Evolutionary conservation across 2,113 vertebrate species (phyloP).

Genomic region (Elephantulus edwardii): DNA sequence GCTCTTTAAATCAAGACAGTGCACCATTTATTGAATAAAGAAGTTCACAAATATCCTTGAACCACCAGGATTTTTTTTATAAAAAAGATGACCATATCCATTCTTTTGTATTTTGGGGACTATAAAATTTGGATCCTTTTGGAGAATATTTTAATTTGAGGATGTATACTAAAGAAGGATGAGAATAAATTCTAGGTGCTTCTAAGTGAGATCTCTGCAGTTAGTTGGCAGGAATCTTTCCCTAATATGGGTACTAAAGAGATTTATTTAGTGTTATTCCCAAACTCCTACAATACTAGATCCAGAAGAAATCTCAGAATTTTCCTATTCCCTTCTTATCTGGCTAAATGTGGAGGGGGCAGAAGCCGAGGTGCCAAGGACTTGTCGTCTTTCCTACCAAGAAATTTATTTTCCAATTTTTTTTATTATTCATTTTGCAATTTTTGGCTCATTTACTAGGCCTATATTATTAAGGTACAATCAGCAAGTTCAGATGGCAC

Average conservation of each 20-base stretch:
- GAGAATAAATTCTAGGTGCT: neutral
- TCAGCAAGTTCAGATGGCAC: neutral
- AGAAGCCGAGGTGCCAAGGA: neutral
- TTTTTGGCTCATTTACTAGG: neutral
- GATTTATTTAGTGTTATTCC: neutral
- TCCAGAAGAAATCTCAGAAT: neutral
- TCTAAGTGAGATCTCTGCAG: accelerated
- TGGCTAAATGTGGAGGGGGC: neutral
- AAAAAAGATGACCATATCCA: neutral
- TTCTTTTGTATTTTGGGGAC: neutral
- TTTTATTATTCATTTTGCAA: neutral
- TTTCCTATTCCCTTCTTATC: neutral
- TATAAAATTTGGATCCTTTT: neutral
- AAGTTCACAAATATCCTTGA: neutral
- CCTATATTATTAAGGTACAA: neutral
- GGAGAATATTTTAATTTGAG: neutral
- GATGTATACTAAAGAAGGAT: neutral
- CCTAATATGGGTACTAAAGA: neutral
- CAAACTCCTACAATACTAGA: neutral
- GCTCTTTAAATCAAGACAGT: neutral
- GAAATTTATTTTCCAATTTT: neutral
- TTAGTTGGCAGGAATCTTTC: neutral
- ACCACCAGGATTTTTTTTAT: neutral
- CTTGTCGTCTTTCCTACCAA: neutral
- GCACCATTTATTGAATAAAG: neutral